These are phyloP conservation scores for Ctena decussata DNA, from an alignment of 2,888 invertebrate species.

Conservation along the genomic window DNA sequence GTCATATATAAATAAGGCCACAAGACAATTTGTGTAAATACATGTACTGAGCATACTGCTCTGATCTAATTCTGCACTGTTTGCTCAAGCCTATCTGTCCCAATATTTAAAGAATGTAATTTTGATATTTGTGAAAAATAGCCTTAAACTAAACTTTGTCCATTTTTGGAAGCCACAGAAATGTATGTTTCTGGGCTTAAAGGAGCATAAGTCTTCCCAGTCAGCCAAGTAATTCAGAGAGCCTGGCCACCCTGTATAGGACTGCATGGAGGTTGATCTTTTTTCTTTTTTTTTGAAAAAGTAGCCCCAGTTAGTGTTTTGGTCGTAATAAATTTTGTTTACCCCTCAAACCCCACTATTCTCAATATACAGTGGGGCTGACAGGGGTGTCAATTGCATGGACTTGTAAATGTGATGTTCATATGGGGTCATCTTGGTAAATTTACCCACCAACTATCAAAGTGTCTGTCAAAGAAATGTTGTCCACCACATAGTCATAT, in stretches of 20 bases:
- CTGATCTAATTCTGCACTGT: too few relatives aligned
- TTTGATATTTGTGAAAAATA: too few relatives aligned
- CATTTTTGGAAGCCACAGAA: too few relatives aligned
- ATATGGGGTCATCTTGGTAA: neutral
- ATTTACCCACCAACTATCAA: slow-evolving; percentile 25
- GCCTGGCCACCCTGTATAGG: neutral
- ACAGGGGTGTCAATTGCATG: neutral
- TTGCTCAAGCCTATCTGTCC: too few relatives aligned
- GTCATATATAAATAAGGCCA: too few relatives aligned
- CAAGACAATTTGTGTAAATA: too few relatives aligned
- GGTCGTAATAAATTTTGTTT: neutral
- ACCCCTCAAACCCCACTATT: too few relatives aligned
- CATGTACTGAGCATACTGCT: too few relatives aligned
- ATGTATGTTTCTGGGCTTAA: too few relatives aligned
- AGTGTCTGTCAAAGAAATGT: slow-evolving; percentile 16
- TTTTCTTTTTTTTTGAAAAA: neutral
- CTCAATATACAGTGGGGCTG: neutral
- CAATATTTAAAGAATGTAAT: too few relatives aligned
- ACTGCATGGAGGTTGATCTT: neutral
- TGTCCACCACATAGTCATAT: slow-evolving; percentile 19
- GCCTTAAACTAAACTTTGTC: too few relatives aligned
- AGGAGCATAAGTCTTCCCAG: too few relatives aligned
- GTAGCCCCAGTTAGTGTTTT: neutral
- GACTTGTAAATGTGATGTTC: neutral
- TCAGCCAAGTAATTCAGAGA: neutral